Percentiles rank a stretch among this genome's conserved stretches.
These are phyloP conservation scores for Gonioctena quinquepunctata DNA, from an alignment of 1,140 invertebrate genomes.

Conservation along the genomic window DNA sequence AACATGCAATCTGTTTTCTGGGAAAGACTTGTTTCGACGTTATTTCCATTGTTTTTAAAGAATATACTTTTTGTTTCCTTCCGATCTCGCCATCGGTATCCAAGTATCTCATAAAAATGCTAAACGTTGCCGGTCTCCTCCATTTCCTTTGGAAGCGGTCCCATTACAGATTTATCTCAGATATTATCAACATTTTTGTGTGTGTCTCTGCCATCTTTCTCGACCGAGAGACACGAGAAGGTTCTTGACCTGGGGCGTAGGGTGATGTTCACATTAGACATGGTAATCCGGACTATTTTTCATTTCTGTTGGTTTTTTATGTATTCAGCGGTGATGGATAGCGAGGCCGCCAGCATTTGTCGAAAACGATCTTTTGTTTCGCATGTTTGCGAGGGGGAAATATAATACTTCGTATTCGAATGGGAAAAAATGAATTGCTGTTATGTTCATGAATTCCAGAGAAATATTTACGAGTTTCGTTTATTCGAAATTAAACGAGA, in stretches of 20 bases:
- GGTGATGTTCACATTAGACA: background rate
- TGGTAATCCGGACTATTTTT: constrained; percentile 5
- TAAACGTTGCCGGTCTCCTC: constrained; percentile 21
- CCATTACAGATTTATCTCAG: constrained; percentile 29
- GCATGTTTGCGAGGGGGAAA: background rate
- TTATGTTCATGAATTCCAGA: no score
- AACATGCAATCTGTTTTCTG: no score
- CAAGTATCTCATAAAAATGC: constrained; percentile 30
- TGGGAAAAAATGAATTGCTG: no score
- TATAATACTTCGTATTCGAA: no score
- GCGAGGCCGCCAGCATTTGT: background rate
- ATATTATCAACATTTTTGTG: constrained; percentile 37
- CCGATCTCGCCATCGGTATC: background rate
- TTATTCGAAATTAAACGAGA: no score
- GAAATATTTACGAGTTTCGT: no score
- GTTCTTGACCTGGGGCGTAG: constrained; percentile 5
- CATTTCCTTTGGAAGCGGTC: constrained; percentile 12
- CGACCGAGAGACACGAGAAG: background rate
- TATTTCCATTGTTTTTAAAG: no score
- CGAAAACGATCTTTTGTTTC: background rate
- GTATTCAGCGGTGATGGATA: background rate
- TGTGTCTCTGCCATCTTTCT: background rate
- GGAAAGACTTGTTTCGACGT: no score
- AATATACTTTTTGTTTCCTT: constrained; percentile 21
- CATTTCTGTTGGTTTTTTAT: constrained; percentile 3